A percentile compares a stretch with the other conserved stretches of the same genome.
Conservation (phyloP, 2,113 vertebrate genomes). For the Pagrus major region DNA sequence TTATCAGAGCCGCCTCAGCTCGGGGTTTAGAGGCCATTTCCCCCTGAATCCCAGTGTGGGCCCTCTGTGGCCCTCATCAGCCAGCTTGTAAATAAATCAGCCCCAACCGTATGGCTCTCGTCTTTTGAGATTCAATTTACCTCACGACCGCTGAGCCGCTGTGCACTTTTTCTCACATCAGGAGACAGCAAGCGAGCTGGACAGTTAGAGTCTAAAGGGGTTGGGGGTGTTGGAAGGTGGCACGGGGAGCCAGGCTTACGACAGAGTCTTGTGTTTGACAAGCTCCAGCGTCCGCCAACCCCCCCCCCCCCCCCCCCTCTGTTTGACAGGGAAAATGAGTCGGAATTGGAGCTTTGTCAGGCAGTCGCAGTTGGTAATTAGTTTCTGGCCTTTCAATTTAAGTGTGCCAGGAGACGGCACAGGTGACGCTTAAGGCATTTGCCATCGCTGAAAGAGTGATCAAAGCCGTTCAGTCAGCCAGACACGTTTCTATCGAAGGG, state of each 20-base stretch:
- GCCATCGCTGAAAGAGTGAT: constrained; percentile 56
- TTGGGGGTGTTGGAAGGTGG: too few relatives aligned
- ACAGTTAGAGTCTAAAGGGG: constrained; percentile 30
- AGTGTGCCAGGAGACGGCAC: constrained; percentile 56
- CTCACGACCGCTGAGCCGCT: constrained; percentile 58
- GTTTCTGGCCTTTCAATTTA: constrained; percentile 68
- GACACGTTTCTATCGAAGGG: constrained; percentile 17
- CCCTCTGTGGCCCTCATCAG: constrained; percentile 68
- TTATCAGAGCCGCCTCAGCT: constrained; percentile 66
- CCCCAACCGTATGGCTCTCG: constrained; percentile 53
- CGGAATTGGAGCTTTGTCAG: constrained; percentile 67
- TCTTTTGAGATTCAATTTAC: constrained; percentile 80
- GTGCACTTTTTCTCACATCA: constrained; percentile 66
- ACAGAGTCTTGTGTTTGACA: constrained; percentile 58
- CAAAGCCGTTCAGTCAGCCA: constrained; percentile 45
- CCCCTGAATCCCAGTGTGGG: constrained; percentile 69
- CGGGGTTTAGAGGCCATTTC: constrained; percentile 80
- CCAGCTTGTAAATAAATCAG: constrained; percentile 82
- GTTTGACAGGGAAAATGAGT: constrained; percentile 68
- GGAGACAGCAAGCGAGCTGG: constrained; percentile 44
- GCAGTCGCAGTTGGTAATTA: constrained; percentile 65
- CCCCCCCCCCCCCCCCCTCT: constrained; percentile 38
- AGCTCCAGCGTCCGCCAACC: constrained; percentile 28
- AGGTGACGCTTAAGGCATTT: constrained; percentile 63
- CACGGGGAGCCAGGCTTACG: constrained; percentile 26